A percentile compares a stretch with the other conserved stretches of the same genome.
phyloP scores from a whole-genome alignment of 1,140 invertebrate genomes.

The Lycorma delicatula region DNA sequence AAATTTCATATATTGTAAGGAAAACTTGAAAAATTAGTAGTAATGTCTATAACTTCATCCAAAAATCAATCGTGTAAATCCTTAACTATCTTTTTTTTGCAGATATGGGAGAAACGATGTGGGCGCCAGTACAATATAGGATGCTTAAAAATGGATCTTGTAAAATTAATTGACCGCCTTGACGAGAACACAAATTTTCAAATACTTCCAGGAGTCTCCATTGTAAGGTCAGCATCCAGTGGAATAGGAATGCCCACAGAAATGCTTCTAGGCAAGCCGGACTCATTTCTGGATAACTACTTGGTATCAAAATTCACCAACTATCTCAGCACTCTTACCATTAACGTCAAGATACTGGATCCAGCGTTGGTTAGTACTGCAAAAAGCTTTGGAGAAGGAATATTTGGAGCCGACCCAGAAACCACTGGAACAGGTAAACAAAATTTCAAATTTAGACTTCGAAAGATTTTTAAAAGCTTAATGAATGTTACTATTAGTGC shows the following conservation, averaged over 20 bases:
- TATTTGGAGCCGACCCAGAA: background rate
- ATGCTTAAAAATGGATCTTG: slow-evolving; percentile 71
- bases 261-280: background rate
- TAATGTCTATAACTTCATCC: too few species aligned
- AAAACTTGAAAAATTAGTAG: too few species aligned
- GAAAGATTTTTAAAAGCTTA: too few species aligned
- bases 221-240: background rate
- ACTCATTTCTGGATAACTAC: slow-evolving; percentile 54
- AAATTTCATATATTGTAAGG: too few species aligned
- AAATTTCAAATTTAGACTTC: background rate
- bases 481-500: too few species aligned
- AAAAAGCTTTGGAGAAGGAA: slow-evolving; percentile 38
- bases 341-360: slow-evolving; percentile 62
- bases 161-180: slow-evolving; percentile 62
- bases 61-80: too few species aligned
- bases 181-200: slow-evolving; percentile 49
- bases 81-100: too few species aligned
- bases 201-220: slow-evolving; percentile 45
- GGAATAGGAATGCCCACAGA: slow-evolving; percentile 2
- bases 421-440: slow-evolving; percentile 11
- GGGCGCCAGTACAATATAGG: slow-evolving; percentile 58
- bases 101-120: slow-evolving; percentile 40
- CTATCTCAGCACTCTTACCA: slow-evolving; percentile 61
- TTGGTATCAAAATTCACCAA: slow-evolving; percentile 57
- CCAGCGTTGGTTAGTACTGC: slow-evolving; percentile 49